A percentile compares a stretch with the other conserved stretches of the same genome.
phyloP scores from a whole-genome alignment of 2,113 vertebrate genomes.

The Sitta europaea region DNA sequence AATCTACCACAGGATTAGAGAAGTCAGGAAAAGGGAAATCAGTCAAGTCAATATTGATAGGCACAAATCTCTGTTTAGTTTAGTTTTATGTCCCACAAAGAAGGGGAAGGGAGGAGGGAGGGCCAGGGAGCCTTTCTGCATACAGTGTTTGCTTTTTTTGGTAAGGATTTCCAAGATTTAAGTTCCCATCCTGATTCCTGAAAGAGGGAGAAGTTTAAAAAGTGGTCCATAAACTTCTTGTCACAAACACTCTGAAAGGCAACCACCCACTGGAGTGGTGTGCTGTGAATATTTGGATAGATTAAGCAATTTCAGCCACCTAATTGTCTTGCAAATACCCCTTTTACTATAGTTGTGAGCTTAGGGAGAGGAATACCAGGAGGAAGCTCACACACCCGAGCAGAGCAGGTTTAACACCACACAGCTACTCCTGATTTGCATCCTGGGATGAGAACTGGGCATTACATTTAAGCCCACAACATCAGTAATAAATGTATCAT shows the following conservation, averaged over 20 bases:
- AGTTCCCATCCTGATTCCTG: background rate
- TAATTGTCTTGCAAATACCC: background rate
- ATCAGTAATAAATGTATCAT: background rate
- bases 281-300: background rate
- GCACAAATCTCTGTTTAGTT: slow-evolving; percentile 37
- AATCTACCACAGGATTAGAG: slow-evolving; percentile 42
- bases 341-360: background rate
- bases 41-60: slow-evolving; percentile 42
- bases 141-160: background rate
- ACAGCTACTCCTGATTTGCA: background rate
- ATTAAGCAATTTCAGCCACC: background rate
- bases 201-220: background rate
- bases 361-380: background rate
- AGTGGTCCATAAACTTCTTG: background rate
- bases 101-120: background rate
- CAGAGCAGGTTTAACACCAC: background rate
- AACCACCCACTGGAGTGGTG: background rate
- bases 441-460: background rate
- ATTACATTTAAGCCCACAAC: background rate
- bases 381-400: background rate
- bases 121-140: background rate
- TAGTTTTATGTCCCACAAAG: background rate
- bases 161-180: slow-evolving; percentile 23
- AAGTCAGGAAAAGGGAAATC: slow-evolving; percentile 57
- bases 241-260: slow-evolving; percentile 5